Evolutionary conservation across 2,113 vertebrate genomes (phyloP), one percentile per base, ranked within the genome.

Genomic region (Sphyrna mokarran): DNA sequence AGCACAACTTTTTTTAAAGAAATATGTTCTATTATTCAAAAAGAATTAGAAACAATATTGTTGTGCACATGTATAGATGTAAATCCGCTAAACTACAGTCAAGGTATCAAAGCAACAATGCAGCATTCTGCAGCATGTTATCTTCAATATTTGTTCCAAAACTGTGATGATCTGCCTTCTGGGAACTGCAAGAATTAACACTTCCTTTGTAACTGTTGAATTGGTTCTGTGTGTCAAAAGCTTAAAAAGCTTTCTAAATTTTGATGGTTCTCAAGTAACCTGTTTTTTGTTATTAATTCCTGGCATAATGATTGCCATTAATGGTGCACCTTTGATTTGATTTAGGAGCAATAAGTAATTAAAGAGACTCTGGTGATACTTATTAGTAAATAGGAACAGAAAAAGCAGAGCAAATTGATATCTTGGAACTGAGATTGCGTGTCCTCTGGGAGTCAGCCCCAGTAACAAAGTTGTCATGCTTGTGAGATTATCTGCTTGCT

Each of bases 351-450:
- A 95, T 80, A 94, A 97, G 97, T 97, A 97, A 98, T 97, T 97
- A 97, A 96, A 97, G 95, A 97, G 96, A 97, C 96, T 96, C 97
- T 97, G 95, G 66, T 96, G 97, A 97, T 97, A 98, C 97, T 98
- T 98, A 97, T 98, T 97, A 97, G 97, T 97, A 96, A 98, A 97
- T 97, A 97, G 97, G 97, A 97, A 97, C 96, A 97, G 96, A 97
- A 96, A 96, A 95, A 97, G 96, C 58, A 43, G 96, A 97, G 96
- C 97, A 96, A 97, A 98, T 98, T 97, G 96, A 96, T 98, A 96
- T 96, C 96, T 96, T 29, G 4, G 96, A 96, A 96, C 96, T 96
- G 96, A 96, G 95, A 94, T 90, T 63, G 48, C 89, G 95, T 95
- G 58, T 97, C 96, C 96, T 96, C 7, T 16, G 97, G 97, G 97